These are phyloP conservation scores for Corythoichthys intestinalis DNA, from an alignment of 2,113 vertebrate species.

Conservation along the genomic window DNA sequence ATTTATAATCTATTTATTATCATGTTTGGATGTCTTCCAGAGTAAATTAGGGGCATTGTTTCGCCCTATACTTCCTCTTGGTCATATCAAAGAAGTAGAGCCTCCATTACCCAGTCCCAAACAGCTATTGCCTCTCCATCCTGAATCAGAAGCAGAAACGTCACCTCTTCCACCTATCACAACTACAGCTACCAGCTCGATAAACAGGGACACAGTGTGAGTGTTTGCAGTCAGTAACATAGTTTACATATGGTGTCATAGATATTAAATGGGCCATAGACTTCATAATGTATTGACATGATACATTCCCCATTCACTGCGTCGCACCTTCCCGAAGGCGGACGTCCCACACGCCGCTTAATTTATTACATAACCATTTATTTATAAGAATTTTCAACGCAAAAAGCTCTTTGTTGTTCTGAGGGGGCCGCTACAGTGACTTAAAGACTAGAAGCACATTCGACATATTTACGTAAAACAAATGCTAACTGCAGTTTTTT, in stretches of 20 bases:
- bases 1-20: neutral
- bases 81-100: slow-evolving; percentile 74
- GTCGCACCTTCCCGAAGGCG: too few relatives aligned
- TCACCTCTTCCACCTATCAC: slow-evolving; percentile 60
- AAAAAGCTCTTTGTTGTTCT: too few relatives aligned
- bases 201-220: slow-evolving; percentile 80
- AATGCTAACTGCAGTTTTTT: too few relatives aligned
- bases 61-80: slow-evolving; percentile 69
- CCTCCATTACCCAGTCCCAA: slow-evolving; percentile 70
- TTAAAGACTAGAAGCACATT: too few relatives aligned
- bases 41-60: slow-evolving; percentile 70
- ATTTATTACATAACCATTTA: too few relatives aligned
- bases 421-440: too few relatives aligned
- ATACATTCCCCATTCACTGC: too few relatives aligned
- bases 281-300: neutral
- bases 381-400: too few relatives aligned
- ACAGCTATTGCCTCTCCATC: slow-evolving; percentile 48
- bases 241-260: neutral
- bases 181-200: slow-evolving; percentile 28
- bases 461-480: too few relatives aligned
- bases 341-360: too few relatives aligned
- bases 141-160: slow-evolving; percentile 31
- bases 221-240: slow-evolving; percentile 38
- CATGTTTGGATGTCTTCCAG: slow-evolving; percentile 39
- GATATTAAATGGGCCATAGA: neutral